Evolutionary conservation across 2,888 invertebrate species (phyloP).

Genomic region (Tuta absoluta): DNA sequence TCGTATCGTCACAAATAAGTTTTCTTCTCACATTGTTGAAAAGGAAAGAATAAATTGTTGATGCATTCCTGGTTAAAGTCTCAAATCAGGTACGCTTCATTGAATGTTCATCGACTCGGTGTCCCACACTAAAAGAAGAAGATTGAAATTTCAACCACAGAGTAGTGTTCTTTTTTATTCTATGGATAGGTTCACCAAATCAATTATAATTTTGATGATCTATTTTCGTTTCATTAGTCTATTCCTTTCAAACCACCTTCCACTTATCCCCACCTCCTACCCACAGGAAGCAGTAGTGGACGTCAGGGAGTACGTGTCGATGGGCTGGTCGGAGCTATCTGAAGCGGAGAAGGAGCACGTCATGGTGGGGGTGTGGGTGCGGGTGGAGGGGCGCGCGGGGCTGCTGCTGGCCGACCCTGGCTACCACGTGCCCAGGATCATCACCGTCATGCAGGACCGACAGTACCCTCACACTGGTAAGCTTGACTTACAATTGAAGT

Average conservation of each 20-base stretch:
- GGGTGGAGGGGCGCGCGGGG: conserved; percentile 87
- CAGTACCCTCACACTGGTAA: conserved; percentile 91
- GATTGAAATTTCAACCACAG: too few relatives aligned
- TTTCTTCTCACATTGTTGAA: not conserved
- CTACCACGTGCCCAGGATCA: conserved; percentile 92
- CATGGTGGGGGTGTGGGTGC: conserved; percentile 87
- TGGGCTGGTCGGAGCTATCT: conserved; percentile 80
- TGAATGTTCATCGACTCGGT: too few relatives aligned
- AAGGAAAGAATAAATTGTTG: too few relatives aligned
- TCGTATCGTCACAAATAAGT: too few relatives aligned
- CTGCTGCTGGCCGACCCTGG: conserved; percentile 93
- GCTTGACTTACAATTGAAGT: too few relatives aligned
- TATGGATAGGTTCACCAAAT: too few relatives aligned
- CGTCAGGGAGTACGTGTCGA: conserved; percentile 79
- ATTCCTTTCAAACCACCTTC: not conserved
- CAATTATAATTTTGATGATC: too few relatives aligned
- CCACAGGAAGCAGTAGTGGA: conserved; percentile 84
- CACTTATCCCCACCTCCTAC: not conserved
- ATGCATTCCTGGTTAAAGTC: too few relatives aligned
- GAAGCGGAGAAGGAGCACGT: conserved; percentile 94
- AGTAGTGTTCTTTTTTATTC: too few relatives aligned
- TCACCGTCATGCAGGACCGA: conserved; percentile 93
- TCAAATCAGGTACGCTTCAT: too few relatives aligned
- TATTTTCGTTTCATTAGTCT: not conserved
- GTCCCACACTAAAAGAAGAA: too few relatives aligned